phyloP scores from a whole-genome alignment of 2,113 vertebrate species.

The Protomyctophum bolini region DNA sequence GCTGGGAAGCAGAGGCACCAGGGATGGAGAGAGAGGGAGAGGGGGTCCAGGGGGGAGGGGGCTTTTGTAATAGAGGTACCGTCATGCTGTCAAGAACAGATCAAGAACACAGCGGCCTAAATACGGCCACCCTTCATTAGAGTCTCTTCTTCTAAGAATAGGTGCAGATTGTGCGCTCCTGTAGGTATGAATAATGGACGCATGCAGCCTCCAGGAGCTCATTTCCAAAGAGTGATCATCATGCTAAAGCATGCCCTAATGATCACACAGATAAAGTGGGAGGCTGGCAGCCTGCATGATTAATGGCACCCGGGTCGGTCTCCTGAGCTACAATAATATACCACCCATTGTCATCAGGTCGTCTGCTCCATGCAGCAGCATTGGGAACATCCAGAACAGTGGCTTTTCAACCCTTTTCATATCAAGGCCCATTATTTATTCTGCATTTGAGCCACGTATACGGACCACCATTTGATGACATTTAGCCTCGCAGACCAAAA shows the following conservation, averaged over 20 bases:
- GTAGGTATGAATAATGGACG: conserved; percentile 77
- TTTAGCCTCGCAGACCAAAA: no score
- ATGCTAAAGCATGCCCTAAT: conserved; percentile 61
- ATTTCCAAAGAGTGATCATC: conserved; percentile 72
- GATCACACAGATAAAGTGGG: conserved; percentile 72
- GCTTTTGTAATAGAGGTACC: conserved; percentile 3
- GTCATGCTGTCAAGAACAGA: conserved; percentile 32
- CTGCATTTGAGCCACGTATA: no score
- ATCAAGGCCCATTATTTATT: no score
- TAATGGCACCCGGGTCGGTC: conserved; percentile 53
- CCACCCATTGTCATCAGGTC: conserved; percentile 24
- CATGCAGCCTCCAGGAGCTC: conserved; percentile 66
- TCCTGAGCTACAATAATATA: conserved; percentile 24
- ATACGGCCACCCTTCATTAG: conserved; percentile 64
- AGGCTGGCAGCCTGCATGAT: conserved; percentile 65
- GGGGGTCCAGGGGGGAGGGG: not conserved
- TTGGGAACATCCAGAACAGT: not conserved
- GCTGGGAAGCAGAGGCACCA: not conserved
- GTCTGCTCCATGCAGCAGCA: not conserved
- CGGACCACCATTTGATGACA: no score
- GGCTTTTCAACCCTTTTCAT: no score
- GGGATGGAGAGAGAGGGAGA: not conserved
- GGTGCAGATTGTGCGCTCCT: conserved; percentile 53
- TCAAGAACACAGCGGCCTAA: conserved; percentile 54
- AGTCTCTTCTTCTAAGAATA: conserved; percentile 73